Evolutionary conservation across 2,888 invertebrate genomes (phyloP).

Genomic region (Parnassius smintheus): DNA sequence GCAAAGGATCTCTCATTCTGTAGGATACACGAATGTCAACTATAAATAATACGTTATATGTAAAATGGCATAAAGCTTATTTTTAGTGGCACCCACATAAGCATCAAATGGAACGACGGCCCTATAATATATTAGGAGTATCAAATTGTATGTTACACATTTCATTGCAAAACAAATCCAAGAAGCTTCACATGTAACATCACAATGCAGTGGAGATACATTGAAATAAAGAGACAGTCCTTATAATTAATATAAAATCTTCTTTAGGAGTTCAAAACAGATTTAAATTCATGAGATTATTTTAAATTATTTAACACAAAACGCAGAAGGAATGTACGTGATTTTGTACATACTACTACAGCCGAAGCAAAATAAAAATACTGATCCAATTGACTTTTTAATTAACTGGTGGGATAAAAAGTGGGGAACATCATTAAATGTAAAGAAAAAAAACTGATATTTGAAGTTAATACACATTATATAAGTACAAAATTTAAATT

Average conservation of each 20-base stretch:
- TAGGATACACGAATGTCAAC: neutral
- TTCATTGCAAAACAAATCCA: neutral
- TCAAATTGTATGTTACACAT: neutral
- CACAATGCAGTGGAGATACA: neutral
- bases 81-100: neutral
- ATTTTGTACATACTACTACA: too few relatives aligned
- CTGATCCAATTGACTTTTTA: neutral
- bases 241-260: neutral
- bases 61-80: constrained; percentile 1
- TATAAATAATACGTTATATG: neutral
- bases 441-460: too few relatives aligned
- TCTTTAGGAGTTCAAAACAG: neutral
- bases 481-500: too few relatives aligned
- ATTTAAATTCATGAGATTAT: constrained; percentile 1
- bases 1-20: neutral
- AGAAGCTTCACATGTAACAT: neutral
- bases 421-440: too few relatives aligned
- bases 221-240: too few relatives aligned
- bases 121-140: neutral
- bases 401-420: neutral
- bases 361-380: neutral
- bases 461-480: too few relatives aligned
- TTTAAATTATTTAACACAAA: neutral
- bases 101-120: neutral
- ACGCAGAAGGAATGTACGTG: constrained; percentile 1